A percentile compares a stretch with the other conserved stretches of the same genome.
phyloP scores from a whole-genome alignment of 1,140 invertebrate genomes.

The Heliconius congener region DNA sequence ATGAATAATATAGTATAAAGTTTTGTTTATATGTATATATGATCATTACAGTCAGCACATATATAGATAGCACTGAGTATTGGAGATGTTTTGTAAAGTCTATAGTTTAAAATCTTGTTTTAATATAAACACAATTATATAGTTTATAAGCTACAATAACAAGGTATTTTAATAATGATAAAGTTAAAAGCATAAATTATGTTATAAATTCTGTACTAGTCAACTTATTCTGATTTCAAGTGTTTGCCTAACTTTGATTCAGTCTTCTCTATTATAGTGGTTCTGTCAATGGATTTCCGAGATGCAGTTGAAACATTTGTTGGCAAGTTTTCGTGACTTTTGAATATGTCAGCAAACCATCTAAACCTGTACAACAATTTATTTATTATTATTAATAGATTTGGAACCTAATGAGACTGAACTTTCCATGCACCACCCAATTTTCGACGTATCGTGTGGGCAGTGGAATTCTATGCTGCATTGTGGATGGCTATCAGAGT shows the following conservation, averaged over 20 bases:
- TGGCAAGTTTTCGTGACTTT: slow-evolving; percentile 47
- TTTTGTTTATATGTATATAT: too few species aligned
- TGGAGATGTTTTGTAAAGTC: too few species aligned
- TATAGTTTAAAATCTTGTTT: too few species aligned
- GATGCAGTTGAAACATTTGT: slow-evolving; percentile 27
- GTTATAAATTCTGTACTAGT: neutral
- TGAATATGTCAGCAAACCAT: slow-evolving; percentile 66
- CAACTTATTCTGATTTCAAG: slow-evolving; percentile 47
- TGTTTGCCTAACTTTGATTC: slow-evolving; percentile 42
- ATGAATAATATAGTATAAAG: too few species aligned
- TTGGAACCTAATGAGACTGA: slow-evolving; percentile 53
- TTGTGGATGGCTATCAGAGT: too few species aligned
- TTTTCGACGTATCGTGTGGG: too few species aligned
- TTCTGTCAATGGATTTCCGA: slow-evolving; percentile 47
- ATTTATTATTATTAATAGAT: neutral
- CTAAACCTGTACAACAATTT: slow-evolving; percentile 62
- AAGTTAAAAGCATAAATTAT: neutral
- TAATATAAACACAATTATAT: too few species aligned
- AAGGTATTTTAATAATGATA: neutral
- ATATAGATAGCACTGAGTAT: too few species aligned
- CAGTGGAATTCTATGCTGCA: too few species aligned
- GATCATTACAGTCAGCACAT: too few species aligned
- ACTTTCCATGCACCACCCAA: slow-evolving; percentile 18
- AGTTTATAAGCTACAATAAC: too few species aligned
- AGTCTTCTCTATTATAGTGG: slow-evolving; percentile 44